These are phyloP conservation scores for Periophthalmus magnuspinnatus DNA, from an alignment of 2,797 vertebrate species.

Conservation along the genomic window DNA sequence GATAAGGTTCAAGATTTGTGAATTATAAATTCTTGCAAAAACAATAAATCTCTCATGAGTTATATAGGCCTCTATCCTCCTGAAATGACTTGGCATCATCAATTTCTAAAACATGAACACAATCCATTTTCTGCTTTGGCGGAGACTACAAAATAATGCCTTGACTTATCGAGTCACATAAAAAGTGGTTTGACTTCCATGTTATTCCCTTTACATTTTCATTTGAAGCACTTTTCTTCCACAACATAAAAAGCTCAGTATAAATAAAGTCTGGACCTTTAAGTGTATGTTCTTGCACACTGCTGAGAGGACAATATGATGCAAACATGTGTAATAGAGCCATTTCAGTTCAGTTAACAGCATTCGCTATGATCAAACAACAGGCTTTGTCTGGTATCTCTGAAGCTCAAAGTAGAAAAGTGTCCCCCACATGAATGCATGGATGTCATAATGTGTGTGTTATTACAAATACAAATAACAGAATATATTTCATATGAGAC, in stretches of 20 bases:
- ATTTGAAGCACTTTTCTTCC: background rate
- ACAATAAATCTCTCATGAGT: too few relatives aligned
- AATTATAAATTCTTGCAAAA: too few relatives aligned
- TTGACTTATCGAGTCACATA: background rate
- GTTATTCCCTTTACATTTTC: background rate
- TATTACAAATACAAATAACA: background rate
- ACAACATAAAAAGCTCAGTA: background rate
- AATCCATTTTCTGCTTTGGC: too few relatives aligned
- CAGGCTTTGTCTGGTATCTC: slow-evolving; percentile 2
- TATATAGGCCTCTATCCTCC: too few relatives aligned
- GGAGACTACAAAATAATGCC: too few relatives aligned
- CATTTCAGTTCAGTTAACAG: slow-evolving; percentile 1
- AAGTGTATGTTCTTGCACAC: slow-evolving; percentile 2
- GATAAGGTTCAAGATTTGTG: too few relatives aligned
- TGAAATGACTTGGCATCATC: too few relatives aligned
- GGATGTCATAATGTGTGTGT: background rate
- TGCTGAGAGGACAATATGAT: slow-evolving; percentile 20
- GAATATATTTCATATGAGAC: background rate
- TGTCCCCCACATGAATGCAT: background rate
- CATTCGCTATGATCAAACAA: background rate
- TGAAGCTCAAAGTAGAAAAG: slow-evolving; percentile 2
- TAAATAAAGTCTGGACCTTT: background rate
- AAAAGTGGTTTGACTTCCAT: background rate
- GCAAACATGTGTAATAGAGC: slow-evolving; percentile 27
- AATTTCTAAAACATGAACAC: too few relatives aligned